Evolutionary conservation across 2,888 invertebrate genomes (phyloP).

Genomic region (Andrena chrysosceles): DNA sequence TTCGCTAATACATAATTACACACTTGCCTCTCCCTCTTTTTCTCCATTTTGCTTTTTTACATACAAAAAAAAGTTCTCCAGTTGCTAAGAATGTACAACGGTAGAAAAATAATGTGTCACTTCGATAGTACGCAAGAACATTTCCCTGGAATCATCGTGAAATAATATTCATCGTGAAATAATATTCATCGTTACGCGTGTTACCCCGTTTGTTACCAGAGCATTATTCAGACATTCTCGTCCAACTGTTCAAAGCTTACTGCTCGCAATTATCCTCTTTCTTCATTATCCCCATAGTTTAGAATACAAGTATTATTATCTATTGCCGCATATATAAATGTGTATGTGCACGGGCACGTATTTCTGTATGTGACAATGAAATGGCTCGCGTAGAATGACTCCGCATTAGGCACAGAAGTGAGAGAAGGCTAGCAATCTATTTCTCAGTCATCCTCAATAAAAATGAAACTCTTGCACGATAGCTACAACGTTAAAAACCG

Average conservation of each 20-base stretch:
- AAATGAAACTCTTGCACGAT: constrained; percentile 25
- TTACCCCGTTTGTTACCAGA: constrained; percentile 21
- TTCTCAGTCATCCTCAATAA: constrained; percentile 26
- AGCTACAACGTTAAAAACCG: constrained; percentile 2
- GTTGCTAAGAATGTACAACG: constrained; percentile 36
- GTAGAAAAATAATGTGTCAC: constrained; percentile 66
- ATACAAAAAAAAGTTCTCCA: constrained; percentile 42
- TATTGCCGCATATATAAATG: constrained; percentile 1
- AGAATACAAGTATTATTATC: constrained; percentile 48
- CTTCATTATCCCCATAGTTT: constrained; percentile 34
- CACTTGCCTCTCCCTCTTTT: constrained; percentile 11
- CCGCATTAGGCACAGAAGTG: constrained; percentile 51
- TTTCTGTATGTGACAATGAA: constrained; percentile 25
- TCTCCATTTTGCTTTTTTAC: constrained; percentile 25
- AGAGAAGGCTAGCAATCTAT: constrained; percentile 49
- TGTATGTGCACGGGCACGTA: neutral
- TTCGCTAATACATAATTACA: constrained; percentile 52
- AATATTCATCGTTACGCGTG: constrained; percentile 27
- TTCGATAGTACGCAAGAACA: constrained; percentile 38
- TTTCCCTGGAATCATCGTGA: constrained; percentile 46
- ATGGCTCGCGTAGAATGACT: constrained; percentile 16
- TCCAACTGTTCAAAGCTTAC: constrained; percentile 15
- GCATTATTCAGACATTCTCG: neutral
- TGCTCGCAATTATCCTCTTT: neutral
- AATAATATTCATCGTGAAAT: constrained; percentile 39